Evolutionary conservation across 2,113 vertebrate genomes (phyloP).

Genomic region (Nipponia nippon): DNA sequence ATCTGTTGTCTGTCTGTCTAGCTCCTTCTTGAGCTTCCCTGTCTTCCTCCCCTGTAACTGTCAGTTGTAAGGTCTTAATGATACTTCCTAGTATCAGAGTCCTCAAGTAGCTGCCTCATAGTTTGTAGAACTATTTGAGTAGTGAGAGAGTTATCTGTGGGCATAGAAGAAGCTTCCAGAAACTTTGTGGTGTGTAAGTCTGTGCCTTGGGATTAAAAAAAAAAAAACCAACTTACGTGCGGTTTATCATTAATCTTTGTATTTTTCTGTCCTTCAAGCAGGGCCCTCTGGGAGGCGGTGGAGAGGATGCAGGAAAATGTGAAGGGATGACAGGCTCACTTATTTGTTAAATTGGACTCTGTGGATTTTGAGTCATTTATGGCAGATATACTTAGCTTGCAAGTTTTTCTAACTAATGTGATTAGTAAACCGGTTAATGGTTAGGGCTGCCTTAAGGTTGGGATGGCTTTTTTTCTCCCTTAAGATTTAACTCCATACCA

Average conservation of each 20-base stretch:
- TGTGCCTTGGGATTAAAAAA: not conserved
- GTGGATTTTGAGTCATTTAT: not conserved
- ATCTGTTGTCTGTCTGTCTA: not conserved
- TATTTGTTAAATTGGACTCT: not conserved
- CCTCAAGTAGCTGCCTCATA: not conserved
- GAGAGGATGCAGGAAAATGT: not conserved
- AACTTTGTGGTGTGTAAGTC: not conserved
- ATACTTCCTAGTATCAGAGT: not conserved
- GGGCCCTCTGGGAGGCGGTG: not conserved
- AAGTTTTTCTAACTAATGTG: not conserved
- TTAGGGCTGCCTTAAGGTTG: slow-evolving; percentile 4
- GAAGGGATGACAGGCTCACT: not conserved
- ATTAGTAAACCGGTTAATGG: slow-evolving; percentile 26
- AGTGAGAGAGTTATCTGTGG: not conserved
- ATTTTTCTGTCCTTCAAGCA: not conserved
- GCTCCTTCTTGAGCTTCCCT: not conserved
- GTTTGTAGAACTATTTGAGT: not conserved
- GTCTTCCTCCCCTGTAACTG: not conserved
- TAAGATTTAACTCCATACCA: not conserved
- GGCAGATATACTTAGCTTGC: not conserved
- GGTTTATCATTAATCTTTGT: not conserved
- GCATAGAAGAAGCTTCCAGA: not conserved
- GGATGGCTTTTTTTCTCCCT: not conserved
- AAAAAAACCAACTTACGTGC: not conserved
- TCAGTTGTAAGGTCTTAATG: not conserved